Percentiles rank a stretch among this genome's conserved stretches.
These are phyloP conservation scores for Diachasmimorpha longicaudata DNA, from an alignment of 1,140 invertebrate genomes.

Conservation along the genomic window DNA sequence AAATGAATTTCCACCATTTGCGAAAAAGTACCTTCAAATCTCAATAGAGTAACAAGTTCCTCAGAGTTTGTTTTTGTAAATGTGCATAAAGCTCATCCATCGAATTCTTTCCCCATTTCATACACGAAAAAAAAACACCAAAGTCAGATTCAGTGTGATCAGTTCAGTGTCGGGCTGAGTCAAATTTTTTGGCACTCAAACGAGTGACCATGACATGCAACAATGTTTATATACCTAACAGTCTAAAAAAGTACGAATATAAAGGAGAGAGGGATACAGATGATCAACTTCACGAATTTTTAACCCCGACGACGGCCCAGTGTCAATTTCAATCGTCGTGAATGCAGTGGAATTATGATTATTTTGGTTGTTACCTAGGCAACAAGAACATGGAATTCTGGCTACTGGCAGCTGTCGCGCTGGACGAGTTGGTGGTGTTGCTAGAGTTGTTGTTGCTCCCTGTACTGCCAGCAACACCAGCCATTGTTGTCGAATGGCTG, in stretches of 20 bases:
- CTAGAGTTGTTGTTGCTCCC: conserved; percentile 57
- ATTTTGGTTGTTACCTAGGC: conserved; percentile 59
- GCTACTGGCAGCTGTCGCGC: conserved; percentile 50
- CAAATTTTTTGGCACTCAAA: conserved; percentile 29
- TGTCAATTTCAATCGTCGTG: not conserved
- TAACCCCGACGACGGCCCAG: not conserved
- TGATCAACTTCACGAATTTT: not conserved
- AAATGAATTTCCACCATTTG: too few relatives aligned
- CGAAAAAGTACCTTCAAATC: too few relatives aligned
- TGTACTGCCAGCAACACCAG: conserved; percentile 52
- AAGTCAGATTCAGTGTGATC: not conserved
- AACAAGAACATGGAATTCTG: conserved; percentile 68
- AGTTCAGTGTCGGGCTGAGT: conserved; percentile 13
- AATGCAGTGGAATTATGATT: not conserved
- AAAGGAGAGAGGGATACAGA: conserved; percentile 10
- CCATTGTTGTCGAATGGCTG: conserved; percentile 56
- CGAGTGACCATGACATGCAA: conserved; percentile 33
- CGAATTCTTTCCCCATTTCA: not conserved
- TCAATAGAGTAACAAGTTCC: too few relatives aligned
- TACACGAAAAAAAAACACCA: not conserved
- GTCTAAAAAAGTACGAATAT: conserved; percentile 20
- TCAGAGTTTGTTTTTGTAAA: too few relatives aligned
- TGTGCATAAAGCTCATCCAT: not conserved
- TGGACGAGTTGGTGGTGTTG: conserved; percentile 56
- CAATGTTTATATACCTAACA: conserved; percentile 28